Base-by-base conservation (phyloP, 2,113 vertebrate species). In the Xiphias gladius region DNA sequence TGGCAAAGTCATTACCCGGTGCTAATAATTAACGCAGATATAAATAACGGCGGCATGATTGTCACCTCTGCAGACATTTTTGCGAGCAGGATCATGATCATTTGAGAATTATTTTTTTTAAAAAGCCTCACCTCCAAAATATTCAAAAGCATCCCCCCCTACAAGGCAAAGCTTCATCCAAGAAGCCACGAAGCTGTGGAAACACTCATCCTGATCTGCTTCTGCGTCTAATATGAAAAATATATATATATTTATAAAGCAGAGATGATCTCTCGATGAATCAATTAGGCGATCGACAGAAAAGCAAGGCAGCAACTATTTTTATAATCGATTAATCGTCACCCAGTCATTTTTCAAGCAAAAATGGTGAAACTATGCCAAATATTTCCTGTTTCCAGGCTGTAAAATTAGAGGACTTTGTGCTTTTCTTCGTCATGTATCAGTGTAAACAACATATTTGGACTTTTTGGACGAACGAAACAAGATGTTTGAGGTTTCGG, bases 11-110 rank as follows among this genome's bases (percentile, higher is more conserved):
- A 88, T 92, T 84, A 89, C 39, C 66, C 39, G 50, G 79, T 32
- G 69, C 63, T 86, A n/a, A 87, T 90, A 82, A 93, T 90, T 87
- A 90, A 84, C 73, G 62, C 22, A 13, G 57, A 64, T 78, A 82
- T 86, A 63, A 84, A 88, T 82, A 89, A 85, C 35, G 46, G 7
- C 68, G 3, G 57, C 14, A 9, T 57, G 65, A 81, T 13, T 73
- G 71, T 67, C 86, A 86, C 74, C 73, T 84, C 67, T 19, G 70
- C 68, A 85, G 82, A 63, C 46, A 9, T 65, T 69, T 75, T 59
- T 61, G 62, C 22, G 32, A 48, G 46, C 26, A 50, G 12, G 26
- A 66, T 52, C 41, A 0, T 37, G n/a, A 80, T 6, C 10, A 4
- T 17, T 0, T 19, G 50, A 48, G n/a, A 6, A 58, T 76, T 67